These are phyloP conservation scores for Halcyon malimbica DNA, from an alignment of 2,113 vertebrate species.

Conservation along the genomic window DNA sequence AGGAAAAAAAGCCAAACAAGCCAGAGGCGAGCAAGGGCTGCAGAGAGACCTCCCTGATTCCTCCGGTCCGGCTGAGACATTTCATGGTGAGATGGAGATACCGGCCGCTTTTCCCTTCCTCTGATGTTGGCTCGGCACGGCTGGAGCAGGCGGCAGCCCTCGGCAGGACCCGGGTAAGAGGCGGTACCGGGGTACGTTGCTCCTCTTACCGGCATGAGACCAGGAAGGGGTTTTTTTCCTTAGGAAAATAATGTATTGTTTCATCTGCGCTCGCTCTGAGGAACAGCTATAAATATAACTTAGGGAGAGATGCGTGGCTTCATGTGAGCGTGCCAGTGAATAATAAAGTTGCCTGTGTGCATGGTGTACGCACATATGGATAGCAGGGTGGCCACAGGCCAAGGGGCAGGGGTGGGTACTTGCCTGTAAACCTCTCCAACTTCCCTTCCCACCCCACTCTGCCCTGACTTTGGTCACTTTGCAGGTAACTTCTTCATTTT, in stretches of 20 bases:
- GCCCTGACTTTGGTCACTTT: background rate
- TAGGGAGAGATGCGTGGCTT: conserved; percentile 32
- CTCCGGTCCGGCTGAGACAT: background rate
- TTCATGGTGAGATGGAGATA: conserved; percentile 43
- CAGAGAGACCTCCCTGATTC: background rate
- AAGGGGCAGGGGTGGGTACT: background rate
- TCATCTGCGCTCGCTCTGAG: conserved; percentile 21
- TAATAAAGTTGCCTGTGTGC: conserved; percentile 50
- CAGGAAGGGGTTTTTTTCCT: background rate
- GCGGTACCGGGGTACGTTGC: background rate
- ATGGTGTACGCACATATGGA: background rate
- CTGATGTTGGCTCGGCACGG: conserved; percentile 45
- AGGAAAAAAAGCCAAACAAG: background rate
- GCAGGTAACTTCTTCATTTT: background rate
- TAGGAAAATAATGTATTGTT: conserved; percentile 28
- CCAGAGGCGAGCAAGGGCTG: background rate
- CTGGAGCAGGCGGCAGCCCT: conserved; percentile 52
- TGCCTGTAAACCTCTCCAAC: background rate
- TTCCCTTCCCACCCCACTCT: background rate
- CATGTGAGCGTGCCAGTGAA: conserved; percentile 28
- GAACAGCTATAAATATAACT: conserved; percentile 57
- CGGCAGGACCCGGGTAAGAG: conserved; percentile 65
- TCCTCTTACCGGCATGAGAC: background rate
- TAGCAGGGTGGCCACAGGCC: background rate
- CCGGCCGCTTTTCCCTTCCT: background rate